A percentile compares a stretch with the other conserved stretches of the same genome.
Evolutionary conservation across 2,113 vertebrate species (phyloP).

Genomic region (Megaleporinus macrocephalus): DNA sequence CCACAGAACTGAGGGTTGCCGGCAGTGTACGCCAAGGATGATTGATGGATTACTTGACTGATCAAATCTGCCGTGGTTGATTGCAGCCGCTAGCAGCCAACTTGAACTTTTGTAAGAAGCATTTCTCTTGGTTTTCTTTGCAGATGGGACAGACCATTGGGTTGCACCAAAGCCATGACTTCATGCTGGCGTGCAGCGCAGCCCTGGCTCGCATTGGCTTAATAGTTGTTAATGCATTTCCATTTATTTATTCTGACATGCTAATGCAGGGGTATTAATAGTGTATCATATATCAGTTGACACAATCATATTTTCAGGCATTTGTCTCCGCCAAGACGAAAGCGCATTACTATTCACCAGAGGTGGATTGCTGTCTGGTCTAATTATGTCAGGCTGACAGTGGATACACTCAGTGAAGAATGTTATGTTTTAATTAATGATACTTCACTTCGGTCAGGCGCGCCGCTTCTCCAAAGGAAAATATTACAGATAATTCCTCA

Average conservation of each 20-base stretch:
- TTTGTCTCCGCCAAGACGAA: slow-evolving; percentile 44
- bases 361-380: slow-evolving; percentile 29
- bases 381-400: slow-evolving; percentile 40
- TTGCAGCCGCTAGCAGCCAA: no score
- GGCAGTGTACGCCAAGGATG: no score
- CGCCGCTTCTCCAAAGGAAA: background rate
- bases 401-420: slow-evolving; percentile 28
- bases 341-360: slow-evolving; percentile 40
- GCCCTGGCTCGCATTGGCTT: background rate
- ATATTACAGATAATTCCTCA: slow-evolving; percentile 19
- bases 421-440: slow-evolving; percentile 49
- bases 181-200: background rate
- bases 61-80: no score
- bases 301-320: slow-evolving; percentile 21
- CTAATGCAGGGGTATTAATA: slow-evolving; percentile 47
- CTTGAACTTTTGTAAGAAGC: background rate
- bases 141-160: background rate
- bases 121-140: background rate
- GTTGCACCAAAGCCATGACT: background rate
- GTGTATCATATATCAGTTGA: slow-evolving; percentile 42
- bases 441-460: slow-evolving; percentile 19
- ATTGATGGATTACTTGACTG: no score
- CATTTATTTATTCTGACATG: slow-evolving; percentile 53
- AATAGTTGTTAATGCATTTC: slow-evolving; percentile 43
- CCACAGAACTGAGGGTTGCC: no score